Evolutionary conservation across 2,888 invertebrate genomes (phyloP), one percentile per base, ranked within the genome.

Genomic region (Malachius bipustulatus): DNA sequence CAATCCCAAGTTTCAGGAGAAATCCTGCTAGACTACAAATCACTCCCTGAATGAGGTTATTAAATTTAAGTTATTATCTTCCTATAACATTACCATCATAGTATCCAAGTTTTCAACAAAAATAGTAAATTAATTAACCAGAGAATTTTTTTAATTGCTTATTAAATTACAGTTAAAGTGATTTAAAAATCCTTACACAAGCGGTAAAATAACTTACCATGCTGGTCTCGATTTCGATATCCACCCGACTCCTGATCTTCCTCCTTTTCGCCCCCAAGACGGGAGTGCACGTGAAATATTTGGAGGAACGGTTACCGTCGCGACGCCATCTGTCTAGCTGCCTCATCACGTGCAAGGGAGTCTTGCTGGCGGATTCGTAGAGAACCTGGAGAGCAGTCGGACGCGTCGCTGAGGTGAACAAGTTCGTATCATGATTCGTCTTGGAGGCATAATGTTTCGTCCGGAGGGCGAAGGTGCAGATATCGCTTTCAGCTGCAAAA

Each of bases 221-320:
- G 65, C 80, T 72, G 41, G 85, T 87, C 67, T 89, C 89, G 55
- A 89, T 89, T 60, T 88, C 88, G 48, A 84, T 77, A 59, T 81
- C 76, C 44, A 80, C 69, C 57, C 71, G 74, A 53, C 72, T 76
- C 52, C 73, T 71, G 51, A 81, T 71, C 51, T 70, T 74, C 56
- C 73, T 69, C 54, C 78, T 69, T 56, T 75, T 74, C 47, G 77
- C 74, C 47, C 82, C 76, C 51, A 87, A 73, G 39, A 85, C 77
- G 37, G 85, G 83, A 48, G 85, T 83, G 67, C 84, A 85, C 48
- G 83, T 69, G 63, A 84, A 76, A 67, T 76, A 77, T 44, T 77
- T 71, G 34, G 79, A 79, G 47, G 74, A 71, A 47, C 69, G 65
- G 48, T 67, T 64, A 4, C 69, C 70, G 52, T 73, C 75, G 45